phyloP scores from a whole-genome alignment of 2,113 vertebrate genomes.

The Aleadryas rufinucha region DNA sequence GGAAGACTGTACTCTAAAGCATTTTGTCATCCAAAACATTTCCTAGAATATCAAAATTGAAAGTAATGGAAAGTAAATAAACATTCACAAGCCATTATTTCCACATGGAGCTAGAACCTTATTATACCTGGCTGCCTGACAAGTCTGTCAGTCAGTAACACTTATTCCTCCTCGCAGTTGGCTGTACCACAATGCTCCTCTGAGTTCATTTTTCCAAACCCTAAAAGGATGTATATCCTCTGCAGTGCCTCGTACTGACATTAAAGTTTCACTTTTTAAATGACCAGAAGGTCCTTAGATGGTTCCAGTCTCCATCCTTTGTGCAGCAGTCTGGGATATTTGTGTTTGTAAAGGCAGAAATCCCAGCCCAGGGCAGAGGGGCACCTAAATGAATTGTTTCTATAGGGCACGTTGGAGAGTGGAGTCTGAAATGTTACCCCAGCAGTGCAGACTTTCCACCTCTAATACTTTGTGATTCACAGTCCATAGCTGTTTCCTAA shows the following conservation, averaged over 20 bases:
- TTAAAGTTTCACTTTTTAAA: neutral
- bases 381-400: neutral
- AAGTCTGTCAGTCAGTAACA: slow-evolving; percentile 32
- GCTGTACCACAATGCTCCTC: neutral
- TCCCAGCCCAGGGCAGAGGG: neutral
- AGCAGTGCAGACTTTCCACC: neutral
- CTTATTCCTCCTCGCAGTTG: neutral
- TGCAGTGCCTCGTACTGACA: neutral
- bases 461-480: neutral
- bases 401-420: neutral
- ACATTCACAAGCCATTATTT: slow-evolving; percentile 30
- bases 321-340: neutral
- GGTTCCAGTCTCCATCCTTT: neutral
- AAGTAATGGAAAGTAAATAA: slow-evolving; percentile 41
- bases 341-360: neutral
- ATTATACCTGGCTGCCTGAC: slow-evolving; percentile 30
- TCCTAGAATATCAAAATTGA: slow-evolving; percentile 14
- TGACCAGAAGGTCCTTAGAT: neutral
- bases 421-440: neutral
- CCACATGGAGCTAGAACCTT: slow-evolving; percentile 1
- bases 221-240: neutral
- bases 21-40: slow-evolving; percentile 28
- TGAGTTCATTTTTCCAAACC: neutral
- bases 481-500: slow-evolving; percentile 3
- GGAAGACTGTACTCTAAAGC: neutral